Evolutionary conservation across 2,888 invertebrate genomes (phyloP).

Genomic region (Crocallis elinguaria): DNA sequence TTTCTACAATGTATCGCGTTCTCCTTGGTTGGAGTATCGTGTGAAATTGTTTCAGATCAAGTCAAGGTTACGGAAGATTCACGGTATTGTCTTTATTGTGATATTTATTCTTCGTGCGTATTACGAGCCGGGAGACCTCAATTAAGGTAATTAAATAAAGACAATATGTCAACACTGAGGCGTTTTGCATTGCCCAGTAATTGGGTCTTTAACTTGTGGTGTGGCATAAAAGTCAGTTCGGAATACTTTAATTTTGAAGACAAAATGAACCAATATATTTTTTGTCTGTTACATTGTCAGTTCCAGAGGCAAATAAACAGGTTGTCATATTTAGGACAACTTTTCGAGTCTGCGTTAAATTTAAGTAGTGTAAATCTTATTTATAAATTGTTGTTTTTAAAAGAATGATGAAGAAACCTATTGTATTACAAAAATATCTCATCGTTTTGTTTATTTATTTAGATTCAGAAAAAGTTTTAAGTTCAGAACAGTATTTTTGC

Average conservation of each 20-base stretch:
- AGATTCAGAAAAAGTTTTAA: too few relatives aligned
- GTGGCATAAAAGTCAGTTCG: constrained; percentile 21
- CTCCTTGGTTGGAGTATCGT: constrained; percentile 43
- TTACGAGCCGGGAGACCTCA: constrained; percentile 38
- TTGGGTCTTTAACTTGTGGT: constrained; percentile 22
- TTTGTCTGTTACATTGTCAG: too few relatives aligned
- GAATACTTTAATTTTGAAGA: constrained; percentile 16
- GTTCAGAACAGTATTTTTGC: too few relatives aligned
- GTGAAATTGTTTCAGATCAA: constrained; percentile 48
- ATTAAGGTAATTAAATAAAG: constrained; percentile 36
- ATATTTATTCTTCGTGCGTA: constrained; percentile 37
- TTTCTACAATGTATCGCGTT: constrained; percentile 1
- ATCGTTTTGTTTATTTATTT: too few relatives aligned
- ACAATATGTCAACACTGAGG: constrained; percentile 35
- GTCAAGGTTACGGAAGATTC: constrained; percentile 53
- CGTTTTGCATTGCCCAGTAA: constrained; percentile 24
- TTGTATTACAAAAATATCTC: too few relatives aligned
- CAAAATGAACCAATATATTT: not conserved
- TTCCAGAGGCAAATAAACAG: too few relatives aligned
- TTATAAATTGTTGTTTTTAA: too few relatives aligned
- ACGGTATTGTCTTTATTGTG: constrained; percentile 42
- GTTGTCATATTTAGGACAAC: too few relatives aligned
- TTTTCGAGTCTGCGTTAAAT: too few relatives aligned
- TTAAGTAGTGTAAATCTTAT: too few relatives aligned
- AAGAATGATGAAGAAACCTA: too few relatives aligned